Evolutionary conservation across 2,797 vertebrate species (phyloP), one percentile per base, ranked within the genome.

Genomic region (Fringilla coelebs): DNA sequence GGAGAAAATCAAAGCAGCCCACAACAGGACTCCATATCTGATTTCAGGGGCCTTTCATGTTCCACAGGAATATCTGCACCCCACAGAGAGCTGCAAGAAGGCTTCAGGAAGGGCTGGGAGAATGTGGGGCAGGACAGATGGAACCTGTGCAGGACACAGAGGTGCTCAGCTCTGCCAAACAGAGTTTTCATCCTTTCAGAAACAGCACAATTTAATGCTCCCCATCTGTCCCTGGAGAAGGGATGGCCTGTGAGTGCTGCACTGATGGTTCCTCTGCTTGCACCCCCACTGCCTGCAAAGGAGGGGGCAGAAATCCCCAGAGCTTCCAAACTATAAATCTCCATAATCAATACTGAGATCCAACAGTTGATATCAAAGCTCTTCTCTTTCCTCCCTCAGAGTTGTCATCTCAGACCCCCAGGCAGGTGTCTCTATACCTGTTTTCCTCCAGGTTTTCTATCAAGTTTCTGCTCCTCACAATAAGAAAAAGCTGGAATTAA

Each of bases 1-100:
- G 57, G 54, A 62, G 71, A 63, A 41, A 94, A 93, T 90, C 93
- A 97, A 95, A 97, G 88, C 57, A 94, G 41, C 90, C 88, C 89
- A 70, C 88, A 74, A 76, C 78, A 92, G 57, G 41, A 13, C 58
- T 90, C 52, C 48, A 38, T 93, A 94, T 96, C 94, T 96, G 95
- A 96, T 96, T 92, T 92, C 94, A 92, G 6, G 16, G 38, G 63
- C 63, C 93, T 97, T 96, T 96, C 90, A 94, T 96, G 88, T 95
- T 85, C 49, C 84, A 71, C 77, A 52, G 74, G 72, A 74, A 70
- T 40, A 90, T 34, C 86, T 52, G 28, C 84, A 87, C 84, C 94
- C 86, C 88, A 49, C 51, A 3, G 85, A 61, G 63, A 83, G 79
- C 79, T 86, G 73, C 62, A 78, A 54, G 38, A 32, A 68, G 49